Conservation (phyloP, 2,888 invertebrate genomes). For the Apodemia hepburni region DNA sequence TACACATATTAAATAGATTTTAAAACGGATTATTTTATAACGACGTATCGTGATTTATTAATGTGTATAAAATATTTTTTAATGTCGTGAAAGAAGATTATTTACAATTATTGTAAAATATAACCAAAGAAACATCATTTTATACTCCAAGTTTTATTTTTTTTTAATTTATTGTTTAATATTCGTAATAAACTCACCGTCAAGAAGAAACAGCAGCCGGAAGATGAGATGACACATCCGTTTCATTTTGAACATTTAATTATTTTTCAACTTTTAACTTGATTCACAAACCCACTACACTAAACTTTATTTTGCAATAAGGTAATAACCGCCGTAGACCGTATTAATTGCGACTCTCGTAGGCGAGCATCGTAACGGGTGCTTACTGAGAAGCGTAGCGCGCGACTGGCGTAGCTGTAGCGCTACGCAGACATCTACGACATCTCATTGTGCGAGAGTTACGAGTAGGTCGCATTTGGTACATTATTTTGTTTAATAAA, state of each 20-base stretch:
- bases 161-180: conserved; percentile 13
- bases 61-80: no score
- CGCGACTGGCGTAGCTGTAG: conserved; percentile 34
- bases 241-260: conserved; percentile 61
- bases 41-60: no score
- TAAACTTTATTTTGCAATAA: conserved; percentile 21
- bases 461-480: conserved; percentile 40
- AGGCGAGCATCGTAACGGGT: conserved; percentile 23
- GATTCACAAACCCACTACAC: conserved; percentile 22
- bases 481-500: conserved; percentile 64
- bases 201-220: conserved; percentile 62
- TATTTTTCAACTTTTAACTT: conserved; percentile 19
- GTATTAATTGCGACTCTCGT: conserved; percentile 13
- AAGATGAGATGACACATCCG: conserved; percentile 70
- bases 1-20: no score
- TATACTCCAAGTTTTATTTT: not conserved
- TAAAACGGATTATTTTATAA: no score
- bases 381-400: conserved; percentile 29
- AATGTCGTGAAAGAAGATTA: no score
- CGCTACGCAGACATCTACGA: conserved; percentile 23
- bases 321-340: not conserved
- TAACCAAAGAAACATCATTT: no score
- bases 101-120: no score
- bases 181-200: conserved; percentile 46
- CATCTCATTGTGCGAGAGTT: conserved; percentile 1